A percentile compares a stretch with the other conserved stretches of the same genome.
phyloP scores from a whole-genome alignment of 2,113 vertebrate genomes.

The Amazona guildingii region DNA sequence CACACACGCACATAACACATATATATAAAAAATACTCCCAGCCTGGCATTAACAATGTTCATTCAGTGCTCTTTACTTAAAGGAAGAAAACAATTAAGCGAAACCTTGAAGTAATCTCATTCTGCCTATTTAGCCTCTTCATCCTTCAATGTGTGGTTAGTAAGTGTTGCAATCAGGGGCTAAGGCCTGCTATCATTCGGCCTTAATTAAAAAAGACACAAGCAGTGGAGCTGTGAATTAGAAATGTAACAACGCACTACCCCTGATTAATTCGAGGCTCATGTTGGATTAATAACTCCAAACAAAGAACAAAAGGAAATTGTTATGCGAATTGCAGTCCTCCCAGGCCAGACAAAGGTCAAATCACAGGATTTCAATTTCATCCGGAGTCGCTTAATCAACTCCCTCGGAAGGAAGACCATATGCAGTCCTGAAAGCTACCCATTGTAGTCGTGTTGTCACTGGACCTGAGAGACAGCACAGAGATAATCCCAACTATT shows the following conservation, averaged over 20 bases:
- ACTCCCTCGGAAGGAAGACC: conserved; percentile 84
- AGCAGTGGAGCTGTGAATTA: conserved; percentile 90
- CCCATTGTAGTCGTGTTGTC: conserved; percentile 78
- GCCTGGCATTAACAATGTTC: conserved; percentile 70
- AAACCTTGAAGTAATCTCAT: conserved; percentile 84
- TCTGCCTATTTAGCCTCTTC: conserved; percentile 82
- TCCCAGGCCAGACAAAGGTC: conserved; percentile 87
- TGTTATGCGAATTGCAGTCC: conserved; percentile 86
- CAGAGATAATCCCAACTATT: conserved; percentile 74
- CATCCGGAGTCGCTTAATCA: conserved; percentile 88
- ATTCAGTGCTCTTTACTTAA: conserved; percentile 75
- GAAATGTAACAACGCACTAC: conserved; percentile 85
- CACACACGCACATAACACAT: neutral
- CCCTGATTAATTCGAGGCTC: conserved; percentile 89
- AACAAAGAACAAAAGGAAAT: conserved; percentile 91
- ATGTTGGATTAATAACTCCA: conserved; percentile 90
- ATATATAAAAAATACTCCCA: conserved; percentile 45
- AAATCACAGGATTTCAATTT: conserved; percentile 88
- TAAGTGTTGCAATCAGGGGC: conserved; percentile 81
- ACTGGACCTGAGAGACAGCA: conserved; percentile 75
- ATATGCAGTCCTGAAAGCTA: conserved; percentile 82
- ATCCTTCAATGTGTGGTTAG: conserved; percentile 80
- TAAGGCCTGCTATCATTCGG: conserved; percentile 83
- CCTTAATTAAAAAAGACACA: conserved; percentile 96
- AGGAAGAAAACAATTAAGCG: conserved; percentile 87